These are phyloP conservation scores for Lasius fuliginosus DNA, from an alignment of 2,888 invertebrate genomes.

Conservation along the genomic window DNA sequence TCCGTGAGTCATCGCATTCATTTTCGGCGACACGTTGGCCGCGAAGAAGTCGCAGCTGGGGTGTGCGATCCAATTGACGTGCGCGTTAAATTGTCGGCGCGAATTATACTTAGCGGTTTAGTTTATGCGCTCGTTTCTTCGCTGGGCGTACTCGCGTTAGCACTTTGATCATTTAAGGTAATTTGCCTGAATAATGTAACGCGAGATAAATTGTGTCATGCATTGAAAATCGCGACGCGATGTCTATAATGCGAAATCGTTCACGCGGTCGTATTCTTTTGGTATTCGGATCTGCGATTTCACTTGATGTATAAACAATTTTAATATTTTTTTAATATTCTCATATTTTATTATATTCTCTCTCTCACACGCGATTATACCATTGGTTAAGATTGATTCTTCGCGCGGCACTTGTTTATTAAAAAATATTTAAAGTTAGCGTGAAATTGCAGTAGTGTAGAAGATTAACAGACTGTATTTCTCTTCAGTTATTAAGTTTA, in stretches of 20 bases:
- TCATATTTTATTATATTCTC: neutral
- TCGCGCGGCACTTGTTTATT: neutral
- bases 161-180: constrained; percentile 4
- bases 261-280: neutral
- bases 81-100: constrained; percentile 29
- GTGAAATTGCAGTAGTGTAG: neutral
- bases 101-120: constrained; percentile 14
- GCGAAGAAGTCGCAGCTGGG: constrained; percentile 12
- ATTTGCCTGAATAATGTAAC: constrained; percentile 34
- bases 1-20: constrained; percentile 38
- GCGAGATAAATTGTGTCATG: constrained; percentile 11
- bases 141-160: neutral
- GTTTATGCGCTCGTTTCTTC: constrained; percentile 1
- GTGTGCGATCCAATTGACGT: constrained; percentile 12
- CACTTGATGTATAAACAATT: neutral
- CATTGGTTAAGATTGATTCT: neutral
- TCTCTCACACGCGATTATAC: too few species aligned
- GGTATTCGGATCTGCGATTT: neutral
- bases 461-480: neutral
- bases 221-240: neutral
- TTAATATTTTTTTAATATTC: neutral
- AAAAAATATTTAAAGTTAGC: neutral
- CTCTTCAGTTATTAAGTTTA: neutral
- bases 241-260: neutral
- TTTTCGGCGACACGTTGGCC: constrained; percentile 40